Percentiles rank a stretch among this genome's conserved stretches.
phyloP scores from a whole-genome alignment of 1,140 invertebrate genomes.

The Homalodisca vitripennis region DNA sequence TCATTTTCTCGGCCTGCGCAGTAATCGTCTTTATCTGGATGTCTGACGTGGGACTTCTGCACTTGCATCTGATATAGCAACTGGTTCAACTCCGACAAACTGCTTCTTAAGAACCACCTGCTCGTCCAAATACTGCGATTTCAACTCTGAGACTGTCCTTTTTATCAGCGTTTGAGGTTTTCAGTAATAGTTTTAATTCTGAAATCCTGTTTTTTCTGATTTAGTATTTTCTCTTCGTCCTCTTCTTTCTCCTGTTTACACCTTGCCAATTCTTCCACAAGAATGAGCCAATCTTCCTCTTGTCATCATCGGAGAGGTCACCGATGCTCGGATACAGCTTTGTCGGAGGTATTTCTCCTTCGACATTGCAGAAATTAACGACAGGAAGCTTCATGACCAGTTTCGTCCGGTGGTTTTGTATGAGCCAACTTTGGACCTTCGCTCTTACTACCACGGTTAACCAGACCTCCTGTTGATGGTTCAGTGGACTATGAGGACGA shows the following conservation, averaged over 20 bases:
- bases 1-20: conserved; percentile 5
- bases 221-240: conserved; percentile 4
- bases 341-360: not conserved
- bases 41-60: conserved; percentile 1
- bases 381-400: not conserved
- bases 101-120: not conserved
- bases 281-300: not conserved
- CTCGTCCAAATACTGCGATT: not conserved
- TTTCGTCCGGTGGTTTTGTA: not conserved
- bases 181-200: conserved; percentile 7
- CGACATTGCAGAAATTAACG: conserved; percentile 13
- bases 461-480: too few species aligned
- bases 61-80: not conserved
- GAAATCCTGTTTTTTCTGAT: not conserved
- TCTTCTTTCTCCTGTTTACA: conserved; percentile 16
- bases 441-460: not conserved
- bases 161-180: too few species aligned
- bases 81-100: not conserved
- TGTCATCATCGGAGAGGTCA: conserved; percentile 4
- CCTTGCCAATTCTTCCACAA: conserved; percentile 1
- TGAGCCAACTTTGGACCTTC: not conserved
- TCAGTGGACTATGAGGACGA: not conserved
- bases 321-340: not conserved
- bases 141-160: not conserved
- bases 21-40: not conserved